Evolutionary conservation across 2,113 vertebrate species (phyloP), one percentile per base, ranked within the genome.

Genomic region (Chroicocephalus ridibundus): DNA sequence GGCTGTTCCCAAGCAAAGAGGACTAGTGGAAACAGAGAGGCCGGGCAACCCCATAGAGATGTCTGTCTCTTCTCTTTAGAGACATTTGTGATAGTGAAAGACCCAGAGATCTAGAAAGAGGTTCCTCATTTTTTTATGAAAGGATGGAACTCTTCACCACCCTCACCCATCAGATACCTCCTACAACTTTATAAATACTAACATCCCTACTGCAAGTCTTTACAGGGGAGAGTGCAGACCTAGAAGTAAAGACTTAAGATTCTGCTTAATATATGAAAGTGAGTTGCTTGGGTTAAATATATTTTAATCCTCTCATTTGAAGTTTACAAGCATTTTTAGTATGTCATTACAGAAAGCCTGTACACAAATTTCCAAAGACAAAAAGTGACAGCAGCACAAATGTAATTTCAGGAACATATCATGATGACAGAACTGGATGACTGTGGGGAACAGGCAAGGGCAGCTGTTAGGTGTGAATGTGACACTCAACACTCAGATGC

Each of bases 401-500:
- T 71, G 62, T 44, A 55, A 29, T 90, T 94, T 93, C 38, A 58
- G 75, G 66, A 96, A 71, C 54, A 40, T 78, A 85, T 66, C 80
- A 79, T 79, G 79, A 85, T 95, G 94, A 88, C 49, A 91, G 94
- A 82, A 58, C 68, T 95, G 58, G 62, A 81, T 90, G 94, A 88
- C 88, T 94, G 74, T 70, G 77, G 96, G 82, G 92, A 94, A 87
- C 86, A 93, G 91, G 88, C 92, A 87, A 96, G 55, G 86, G 93
- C 91, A 89, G 87, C 87, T 90, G 40, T 85, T 93, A 77, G 86
- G 94, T 94, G 93, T 95, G 95, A 91, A 86, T 96, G 95, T 96
- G 95, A 94, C 95, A 96, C 92, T 92, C 86, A 87, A 38, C 82
- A 66, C 93, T 92, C 93, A 97, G 97, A 97, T 94, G 96, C 96